Evolutionary conservation across 2,797 vertebrate species (phyloP).

Genomic region (Squalus acanthias): DNA sequence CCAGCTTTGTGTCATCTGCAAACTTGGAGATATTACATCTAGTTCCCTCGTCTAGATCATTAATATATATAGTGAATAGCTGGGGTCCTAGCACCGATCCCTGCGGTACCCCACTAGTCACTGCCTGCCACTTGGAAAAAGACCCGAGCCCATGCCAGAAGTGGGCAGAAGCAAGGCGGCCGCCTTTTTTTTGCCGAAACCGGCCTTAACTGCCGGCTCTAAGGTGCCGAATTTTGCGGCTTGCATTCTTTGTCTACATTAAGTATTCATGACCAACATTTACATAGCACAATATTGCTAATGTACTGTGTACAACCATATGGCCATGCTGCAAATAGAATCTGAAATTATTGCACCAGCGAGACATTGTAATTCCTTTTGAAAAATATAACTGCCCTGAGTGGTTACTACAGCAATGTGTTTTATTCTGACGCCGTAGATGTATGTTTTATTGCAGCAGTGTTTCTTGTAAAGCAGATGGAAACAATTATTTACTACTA

Average conservation of each 20-base stretch:
- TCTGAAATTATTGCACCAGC: background rate
- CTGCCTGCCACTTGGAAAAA: no score
- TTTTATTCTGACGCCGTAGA: background rate
- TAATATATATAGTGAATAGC: no score
- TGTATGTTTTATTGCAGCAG: background rate
- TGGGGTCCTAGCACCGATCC: no score
- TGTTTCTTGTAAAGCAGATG: constrained; percentile 28
- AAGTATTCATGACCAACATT: constrained; percentile 13
- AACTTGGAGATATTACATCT: no score
- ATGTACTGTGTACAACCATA: background rate
- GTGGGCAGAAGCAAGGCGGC: no score
- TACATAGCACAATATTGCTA: background rate
- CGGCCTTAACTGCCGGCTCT: no score
- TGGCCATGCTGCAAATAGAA: constrained; percentile 13
- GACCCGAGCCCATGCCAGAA: no score
- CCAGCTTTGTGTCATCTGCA: no score
- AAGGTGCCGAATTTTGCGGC: no score
- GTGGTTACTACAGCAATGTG: background rate
- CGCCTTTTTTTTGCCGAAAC: no score
- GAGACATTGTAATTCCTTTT: background rate
- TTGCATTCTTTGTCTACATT: background rate
- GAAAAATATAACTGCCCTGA: background rate
- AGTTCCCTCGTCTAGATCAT: no score
- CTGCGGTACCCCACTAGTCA: no score
- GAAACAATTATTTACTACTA: constrained; percentile 21